Evolutionary conservation across 2,888 invertebrate genomes (phyloP).

Genomic region (Andrena minutula): DNA sequence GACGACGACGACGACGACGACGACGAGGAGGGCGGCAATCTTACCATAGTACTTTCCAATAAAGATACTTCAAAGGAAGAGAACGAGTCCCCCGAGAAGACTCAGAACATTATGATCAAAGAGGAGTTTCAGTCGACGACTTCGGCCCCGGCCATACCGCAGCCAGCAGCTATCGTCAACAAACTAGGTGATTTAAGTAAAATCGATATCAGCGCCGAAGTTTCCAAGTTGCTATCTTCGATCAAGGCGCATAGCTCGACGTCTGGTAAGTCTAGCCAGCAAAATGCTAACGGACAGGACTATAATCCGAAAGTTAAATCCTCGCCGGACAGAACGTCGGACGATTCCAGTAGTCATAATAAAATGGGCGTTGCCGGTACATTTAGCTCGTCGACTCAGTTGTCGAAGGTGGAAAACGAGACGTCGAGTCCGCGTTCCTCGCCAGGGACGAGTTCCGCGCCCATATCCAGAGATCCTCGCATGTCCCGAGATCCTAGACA

Average conservation of each 20-base stretch:
- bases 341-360: slow-evolving; percentile 35
- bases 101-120: slow-evolving; percentile 58
- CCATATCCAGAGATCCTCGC: slow-evolving; percentile 81
- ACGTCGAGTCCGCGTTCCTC: slow-evolving; percentile 77
- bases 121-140: slow-evolving; percentile 57
- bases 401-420: slow-evolving; percentile 72
- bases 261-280: slow-evolving; percentile 55
- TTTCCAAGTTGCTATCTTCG: slow-evolving; percentile 89
- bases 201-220: slow-evolving; percentile 91
- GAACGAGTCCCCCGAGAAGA: slow-evolving; percentile 76
- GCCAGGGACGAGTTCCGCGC: slow-evolving; percentile 61
- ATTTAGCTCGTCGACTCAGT: slow-evolving; percentile 40
- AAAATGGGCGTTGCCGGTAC: slow-evolving; percentile 27
- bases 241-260: slow-evolving; percentile 84
- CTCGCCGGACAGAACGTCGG: slow-evolving; percentile 46
- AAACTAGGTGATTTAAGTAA: slow-evolving; percentile 90
- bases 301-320: slow-evolving; percentile 47
- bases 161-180: slow-evolving; percentile 87
- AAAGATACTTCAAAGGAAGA: slow-evolving; percentile 91
- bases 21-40: slow-evolving; percentile 80
- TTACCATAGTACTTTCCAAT: slow-evolving; percentile 88
- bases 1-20: slow-evolving; percentile 87
- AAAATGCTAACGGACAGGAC: slow-evolving; percentile 42
- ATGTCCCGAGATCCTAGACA: slow-evolving; percentile 83
- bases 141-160: slow-evolving; percentile 81